Evolutionary conservation across 2,113 vertebrate species (phyloP).

Genomic region (Gambusia holbrooki): DNA sequence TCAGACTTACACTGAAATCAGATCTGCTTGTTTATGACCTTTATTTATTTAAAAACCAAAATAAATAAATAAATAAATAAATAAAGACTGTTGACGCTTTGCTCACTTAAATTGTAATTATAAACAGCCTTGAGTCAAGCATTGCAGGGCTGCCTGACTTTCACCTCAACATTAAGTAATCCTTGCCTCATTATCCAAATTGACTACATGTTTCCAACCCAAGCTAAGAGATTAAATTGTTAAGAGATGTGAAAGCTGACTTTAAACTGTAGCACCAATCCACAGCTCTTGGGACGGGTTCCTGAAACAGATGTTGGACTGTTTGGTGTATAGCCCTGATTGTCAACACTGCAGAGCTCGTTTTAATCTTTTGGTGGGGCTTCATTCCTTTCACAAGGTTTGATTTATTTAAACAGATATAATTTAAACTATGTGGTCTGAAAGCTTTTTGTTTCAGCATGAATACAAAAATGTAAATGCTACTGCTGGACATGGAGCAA

Average conservation of each 20-base stretch:
- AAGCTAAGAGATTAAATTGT: neutral
- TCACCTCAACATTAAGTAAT: constrained; percentile 27
- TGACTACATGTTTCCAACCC: constrained; percentile 11
- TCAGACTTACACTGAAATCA: constrained; percentile 12
- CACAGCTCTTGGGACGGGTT: neutral
- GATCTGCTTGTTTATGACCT: constrained; percentile 43
- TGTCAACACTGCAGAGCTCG: constrained; percentile 39
- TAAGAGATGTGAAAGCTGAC: neutral
- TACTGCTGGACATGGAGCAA: constrained; percentile 5
- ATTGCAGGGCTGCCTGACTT: constrained; percentile 48
- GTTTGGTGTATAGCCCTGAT: constrained; percentile 33
- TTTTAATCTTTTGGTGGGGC: constrained; percentile 27
- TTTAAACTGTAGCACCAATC: constrained; percentile 10
- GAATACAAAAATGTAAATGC: constrained; percentile 40
- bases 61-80: neutral
- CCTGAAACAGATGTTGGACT: constrained; percentile 20
- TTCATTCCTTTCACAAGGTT: constrained; percentile 28
- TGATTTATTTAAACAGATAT: constrained; percentile 65
- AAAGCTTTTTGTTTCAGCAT: constrained; percentile 31
- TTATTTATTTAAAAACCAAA: constrained; percentile 16
- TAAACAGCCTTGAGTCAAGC: constrained; percentile 35
- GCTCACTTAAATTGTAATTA: constrained; percentile 55
- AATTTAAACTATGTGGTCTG: constrained; percentile 32
- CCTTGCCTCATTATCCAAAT: constrained; percentile 42
- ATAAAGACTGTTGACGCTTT: constrained; percentile 17